Evolutionary conservation across 1,140 invertebrate genomes (phyloP).

Genomic region (Agrilus planipennis): DNA sequence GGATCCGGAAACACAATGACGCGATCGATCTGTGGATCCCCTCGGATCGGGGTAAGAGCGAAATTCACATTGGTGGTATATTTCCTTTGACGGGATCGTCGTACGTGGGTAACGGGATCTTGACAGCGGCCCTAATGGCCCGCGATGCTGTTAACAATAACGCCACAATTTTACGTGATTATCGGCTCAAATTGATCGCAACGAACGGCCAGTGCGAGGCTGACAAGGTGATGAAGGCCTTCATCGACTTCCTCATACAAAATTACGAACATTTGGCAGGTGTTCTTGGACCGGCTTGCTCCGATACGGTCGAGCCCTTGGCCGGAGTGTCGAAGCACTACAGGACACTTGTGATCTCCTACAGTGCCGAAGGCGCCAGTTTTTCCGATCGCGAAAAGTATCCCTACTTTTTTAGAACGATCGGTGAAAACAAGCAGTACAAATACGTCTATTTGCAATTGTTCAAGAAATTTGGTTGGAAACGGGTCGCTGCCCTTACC

Average conservation of each 20-base stretch:
- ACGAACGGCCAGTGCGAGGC: constrained; percentile 60
- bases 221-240: constrained; percentile 65
- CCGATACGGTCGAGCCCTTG: constrained; percentile 71
- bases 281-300: constrained; percentile 73
- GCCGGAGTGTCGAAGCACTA: constrained; percentile 71
- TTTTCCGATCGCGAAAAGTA: constrained; percentile 59
- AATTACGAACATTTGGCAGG: constrained; percentile 47
- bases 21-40: constrained; percentile 15
- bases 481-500: constrained; percentile 57
- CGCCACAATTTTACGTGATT: constrained; percentile 45
- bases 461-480: constrained; percentile 55
- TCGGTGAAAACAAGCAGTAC: constrained; percentile 68
- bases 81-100: constrained; percentile 49
- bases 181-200: constrained; percentile 46
- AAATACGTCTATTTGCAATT: constrained; percentile 56
- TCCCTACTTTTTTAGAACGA: constrained; percentile 74
- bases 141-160: constrained; percentile 53
- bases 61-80: constrained; percentile 59
- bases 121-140: constrained; percentile 52
- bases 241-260: constrained; percentile 59
- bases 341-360: constrained; percentile 65
- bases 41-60: constrained; percentile 34
- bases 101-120: constrained; percentile 50
- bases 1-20: constrained; percentile 37
- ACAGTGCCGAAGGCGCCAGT: constrained; percentile 64